Percentiles rank a stretch among this genome's conserved stretches.
Conservation (phyloP, 1,140 invertebrate species). For the Lanistes nyassanus region DNA sequence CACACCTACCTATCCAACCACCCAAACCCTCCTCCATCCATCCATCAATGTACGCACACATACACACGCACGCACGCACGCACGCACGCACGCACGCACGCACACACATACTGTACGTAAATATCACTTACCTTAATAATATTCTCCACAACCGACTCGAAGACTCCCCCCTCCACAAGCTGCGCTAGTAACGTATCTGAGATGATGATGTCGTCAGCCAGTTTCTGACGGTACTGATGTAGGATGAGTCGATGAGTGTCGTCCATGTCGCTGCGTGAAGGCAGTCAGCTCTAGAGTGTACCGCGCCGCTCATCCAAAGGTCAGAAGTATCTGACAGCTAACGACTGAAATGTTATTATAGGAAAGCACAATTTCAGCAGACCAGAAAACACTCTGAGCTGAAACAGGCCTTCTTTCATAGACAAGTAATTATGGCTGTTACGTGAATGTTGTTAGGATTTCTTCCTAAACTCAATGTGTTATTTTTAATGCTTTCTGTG, state of each 20-base stretch:
- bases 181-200: slow-evolving; percentile 38
- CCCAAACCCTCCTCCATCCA: slow-evolving; percentile 3
- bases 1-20: background rate
- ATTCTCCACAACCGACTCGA: slow-evolving; percentile 44
- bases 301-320: too few species aligned
- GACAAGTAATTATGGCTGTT: too few species aligned
- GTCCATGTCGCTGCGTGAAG: slow-evolving; percentile 43
- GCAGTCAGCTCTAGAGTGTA: too few species aligned
- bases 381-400: too few species aligned
- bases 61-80: background rate
- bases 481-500: too few species aligned
- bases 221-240: slow-evolving; percentile 34
- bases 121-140: slow-evolving; percentile 42
- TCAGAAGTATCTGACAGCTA: too few species aligned
- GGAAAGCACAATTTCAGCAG: too few species aligned
- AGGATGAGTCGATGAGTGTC: slow-evolving; percentile 31
- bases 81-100: slow-evolving; percentile 1
- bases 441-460: too few species aligned
- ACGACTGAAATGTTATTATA: too few species aligned
- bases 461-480: too few species aligned
- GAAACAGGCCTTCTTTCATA: too few species aligned
- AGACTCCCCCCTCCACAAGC: slow-evolving; percentile 38
- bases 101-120: too few species aligned
- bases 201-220: slow-evolving; percentile 46
- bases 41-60: slow-evolving; percentile 4